A percentile compares a stretch with the other conserved stretches of the same genome.
These are phyloP conservation scores for Ophthalmolycus amberensis DNA, from an alignment of 2,113 vertebrate genomes.

Conservation along the genomic window DNA sequence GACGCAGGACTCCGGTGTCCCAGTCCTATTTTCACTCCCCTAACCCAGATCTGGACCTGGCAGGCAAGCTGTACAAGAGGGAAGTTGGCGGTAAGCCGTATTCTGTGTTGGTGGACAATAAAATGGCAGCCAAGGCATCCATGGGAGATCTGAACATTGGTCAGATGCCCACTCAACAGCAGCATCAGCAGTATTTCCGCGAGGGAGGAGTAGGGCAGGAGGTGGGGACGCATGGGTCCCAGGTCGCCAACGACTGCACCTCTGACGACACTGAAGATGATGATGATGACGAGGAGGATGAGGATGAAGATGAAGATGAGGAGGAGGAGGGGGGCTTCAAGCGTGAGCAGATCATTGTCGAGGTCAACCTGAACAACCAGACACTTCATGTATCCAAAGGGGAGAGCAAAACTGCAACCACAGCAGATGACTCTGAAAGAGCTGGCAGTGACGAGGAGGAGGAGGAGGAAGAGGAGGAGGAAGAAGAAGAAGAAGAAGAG, in stretches of 20 bases:
- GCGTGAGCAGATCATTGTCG: conserved; percentile 98
- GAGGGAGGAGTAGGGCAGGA: conserved; percentile 78
- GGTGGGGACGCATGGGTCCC: conserved; percentile 74
- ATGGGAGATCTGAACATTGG: conserved; percentile 72
- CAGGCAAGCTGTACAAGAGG: conserved; percentile 92
- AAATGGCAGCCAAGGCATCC: conserved; percentile 86
- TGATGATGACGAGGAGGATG: conserved; percentile 74
- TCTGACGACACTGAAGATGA: conserved; percentile 88
- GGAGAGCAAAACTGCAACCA: conserved; percentile 90
- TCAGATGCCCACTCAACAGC: conserved; percentile 75
- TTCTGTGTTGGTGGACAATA: conserved; percentile 92
- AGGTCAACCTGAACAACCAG: conserved; percentile 99
- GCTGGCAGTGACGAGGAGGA: conserved; percentile 90
- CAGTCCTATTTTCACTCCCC: conserved; percentile 87
- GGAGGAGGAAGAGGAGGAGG: conserved; percentile 85
- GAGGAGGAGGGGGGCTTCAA: conserved; percentile 92
- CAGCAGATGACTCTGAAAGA: conserved; percentile 88
- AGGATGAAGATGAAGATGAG: conserved; percentile 77
- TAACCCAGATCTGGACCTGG: conserved; percentile 90
- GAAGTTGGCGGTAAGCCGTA: conserved; percentile 91
- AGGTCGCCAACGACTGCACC: conserved; percentile 80
- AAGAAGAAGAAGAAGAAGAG: conserved; percentile 75
- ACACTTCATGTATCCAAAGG: conserved; percentile 98
- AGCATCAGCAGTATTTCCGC: conserved; percentile 92
- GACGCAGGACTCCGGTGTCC: conserved; percentile 84